These are phyloP conservation scores for Halesus radiatus DNA, from an alignment of 1,140 invertebrate genomes.

Conservation along the genomic window DNA sequence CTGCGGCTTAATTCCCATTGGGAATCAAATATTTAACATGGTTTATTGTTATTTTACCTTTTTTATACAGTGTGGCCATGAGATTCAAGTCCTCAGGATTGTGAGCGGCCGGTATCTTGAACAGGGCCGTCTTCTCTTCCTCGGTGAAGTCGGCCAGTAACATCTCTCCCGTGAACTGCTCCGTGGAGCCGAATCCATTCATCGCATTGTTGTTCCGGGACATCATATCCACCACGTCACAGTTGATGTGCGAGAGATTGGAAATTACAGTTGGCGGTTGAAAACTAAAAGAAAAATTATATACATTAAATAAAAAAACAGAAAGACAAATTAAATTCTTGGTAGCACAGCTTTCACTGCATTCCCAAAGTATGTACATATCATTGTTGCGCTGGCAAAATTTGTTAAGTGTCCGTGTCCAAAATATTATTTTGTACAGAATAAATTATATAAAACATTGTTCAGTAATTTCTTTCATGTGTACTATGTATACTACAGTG, in stretches of 20 bases:
- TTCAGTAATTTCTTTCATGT: too few relatives aligned
- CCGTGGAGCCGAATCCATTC: constrained; percentile 49
- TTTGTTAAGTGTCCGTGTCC: too few relatives aligned
- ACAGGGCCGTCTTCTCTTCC: constrained; percentile 76
- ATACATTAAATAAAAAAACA: too few relatives aligned
- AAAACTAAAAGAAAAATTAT: constrained; percentile 60
- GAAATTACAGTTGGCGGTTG: constrained; percentile 66
- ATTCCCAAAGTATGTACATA: too few relatives aligned
- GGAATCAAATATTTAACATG: not conserved
- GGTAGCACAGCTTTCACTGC: too few relatives aligned
- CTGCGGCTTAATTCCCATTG: constrained; percentile 61
- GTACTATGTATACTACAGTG: too few relatives aligned
- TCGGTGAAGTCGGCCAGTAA: constrained; percentile 74
- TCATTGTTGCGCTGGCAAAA: too few relatives aligned
- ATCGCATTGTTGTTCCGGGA: constrained; percentile 26
- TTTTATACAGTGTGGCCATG: constrained; percentile 79
- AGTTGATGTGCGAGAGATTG: constrained; percentile 61
- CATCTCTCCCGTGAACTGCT: constrained; percentile 61
- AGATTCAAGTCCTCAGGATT: constrained; percentile 85
- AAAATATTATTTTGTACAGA: too few relatives aligned
- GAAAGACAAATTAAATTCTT: too few relatives aligned
- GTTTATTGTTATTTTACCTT: constrained; percentile 59
- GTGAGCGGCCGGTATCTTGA: constrained; percentile 77
- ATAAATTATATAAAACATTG: too few relatives aligned
- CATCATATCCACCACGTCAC: constrained; percentile 60